These are phyloP conservation scores for Camelus bactrianus DNA, from an alignment of 2,113 vertebrate species.

Conservation along the genomic window DNA sequence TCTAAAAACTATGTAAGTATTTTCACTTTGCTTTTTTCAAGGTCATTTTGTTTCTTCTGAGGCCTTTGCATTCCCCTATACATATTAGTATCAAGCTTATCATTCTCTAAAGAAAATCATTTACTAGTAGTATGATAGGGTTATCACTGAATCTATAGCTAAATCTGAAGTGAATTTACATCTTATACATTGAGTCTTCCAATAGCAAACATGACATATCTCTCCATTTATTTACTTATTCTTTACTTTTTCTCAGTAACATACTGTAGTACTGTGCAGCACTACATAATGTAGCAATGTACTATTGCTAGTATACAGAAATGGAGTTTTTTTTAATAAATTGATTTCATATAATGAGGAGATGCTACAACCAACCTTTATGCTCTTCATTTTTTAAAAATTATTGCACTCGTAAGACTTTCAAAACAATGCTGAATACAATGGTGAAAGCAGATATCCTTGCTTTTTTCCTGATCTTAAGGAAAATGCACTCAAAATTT, in stretches of 20 bases:
- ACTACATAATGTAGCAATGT: not conserved
- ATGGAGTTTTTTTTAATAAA: slow-evolving; percentile 9
- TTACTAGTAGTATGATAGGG: not conserved
- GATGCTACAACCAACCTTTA: not conserved
- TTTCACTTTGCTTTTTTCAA: not conserved
- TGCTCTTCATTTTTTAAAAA: not conserved
- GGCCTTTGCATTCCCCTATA: not conserved
- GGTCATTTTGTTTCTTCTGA: not conserved
- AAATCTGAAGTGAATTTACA: not conserved
- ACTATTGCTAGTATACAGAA: not conserved
- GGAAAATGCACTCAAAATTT: not conserved
- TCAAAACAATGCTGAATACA: not conserved
- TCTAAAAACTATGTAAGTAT: not conserved
- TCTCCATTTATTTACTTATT: not conserved
- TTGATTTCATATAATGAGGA: not conserved
- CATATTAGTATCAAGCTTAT: not conserved
- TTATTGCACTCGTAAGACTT: not conserved
- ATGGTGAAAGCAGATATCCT: not conserved
- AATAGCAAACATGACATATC: not conserved
- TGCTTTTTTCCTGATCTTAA: not conserved
- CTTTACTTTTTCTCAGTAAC: not conserved
- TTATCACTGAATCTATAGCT: not conserved
- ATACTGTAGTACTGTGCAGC: not conserved
- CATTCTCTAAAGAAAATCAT: not conserved
- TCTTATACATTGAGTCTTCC: not conserved